Base-by-base conservation (phyloP, 2,888 invertebrate genomes). In the Lasioglossum marginatum region DNA sequence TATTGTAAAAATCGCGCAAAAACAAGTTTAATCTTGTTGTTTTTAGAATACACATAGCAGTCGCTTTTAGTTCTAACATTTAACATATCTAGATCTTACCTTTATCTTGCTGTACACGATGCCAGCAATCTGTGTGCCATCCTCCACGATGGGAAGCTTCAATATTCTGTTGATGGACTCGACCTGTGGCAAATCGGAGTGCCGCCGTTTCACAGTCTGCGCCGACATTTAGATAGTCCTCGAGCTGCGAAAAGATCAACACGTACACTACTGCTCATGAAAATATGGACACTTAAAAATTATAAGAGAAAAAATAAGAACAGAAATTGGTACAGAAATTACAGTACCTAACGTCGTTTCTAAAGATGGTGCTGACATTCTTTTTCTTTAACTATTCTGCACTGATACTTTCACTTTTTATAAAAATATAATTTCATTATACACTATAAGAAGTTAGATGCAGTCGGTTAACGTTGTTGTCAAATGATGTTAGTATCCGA, bases 111-210 rank as follows among this genome's bases (percentile, higher is more conserved):
- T 96, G 94, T 98, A 98, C 78, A 98, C 95, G 92, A 96, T 96
- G 93, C 97, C 97, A 0, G 97, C 98, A 83, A 97, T 97, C 79
- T 96, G 96, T 92, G 97, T 97, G 70, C 98, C 97, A 60, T 97
- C 97, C 93, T 97, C 98, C n/a, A 98, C 97, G 81, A 98, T 97
- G 0, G 98, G 98, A 74, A 98, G 96, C 89, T 97, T 97, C 19
- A 97, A 96, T 71, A 98, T 97, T 88, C 98, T 96, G 73, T 97
- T 96, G 23, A 98, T 96, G 81, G 97, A 97, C 95, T 98, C 97
- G 95, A 98, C 95, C 89, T 96, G 96, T 78, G 96, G 96, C 86
- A 96, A 87, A 75, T 95, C 92, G 27, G 93, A 87, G 82, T 94
- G 92, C 60, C 93, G 90, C 75, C 92, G 92, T 76, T 87, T 93